Evolutionary conservation across 2,888 invertebrate species (phyloP).

Genomic region (Plutella xylostella): DNA sequence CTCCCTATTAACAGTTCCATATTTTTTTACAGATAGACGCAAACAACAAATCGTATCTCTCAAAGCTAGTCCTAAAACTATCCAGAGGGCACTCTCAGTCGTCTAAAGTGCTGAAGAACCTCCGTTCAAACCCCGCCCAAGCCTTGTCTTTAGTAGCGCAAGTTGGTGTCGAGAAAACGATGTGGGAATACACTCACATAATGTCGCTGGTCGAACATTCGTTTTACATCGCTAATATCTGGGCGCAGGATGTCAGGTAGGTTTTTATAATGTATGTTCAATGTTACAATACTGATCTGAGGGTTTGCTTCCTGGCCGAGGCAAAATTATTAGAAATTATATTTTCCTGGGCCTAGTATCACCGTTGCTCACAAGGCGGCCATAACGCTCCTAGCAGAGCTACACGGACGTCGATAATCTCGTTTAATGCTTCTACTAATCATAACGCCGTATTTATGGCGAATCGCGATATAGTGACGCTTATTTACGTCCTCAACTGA

Average conservation of each 20-base stretch:
- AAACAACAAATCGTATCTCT: slow-evolving; percentile 56
- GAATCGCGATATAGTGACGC: no score
- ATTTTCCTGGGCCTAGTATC: no score
- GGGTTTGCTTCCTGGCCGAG: no score
- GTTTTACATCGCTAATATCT: slow-evolving; percentile 57
- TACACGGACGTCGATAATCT: no score
- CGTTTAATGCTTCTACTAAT: no score
- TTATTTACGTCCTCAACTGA: no score
- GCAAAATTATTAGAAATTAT: no score
- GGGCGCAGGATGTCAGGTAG: slow-evolving; percentile 53
- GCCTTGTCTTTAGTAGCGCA: slow-evolving; percentile 54
- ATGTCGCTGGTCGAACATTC: slow-evolving; percentile 60
- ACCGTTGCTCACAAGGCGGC: no score
- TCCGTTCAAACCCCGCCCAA: slow-evolving; percentile 47
- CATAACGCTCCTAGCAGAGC: no score
- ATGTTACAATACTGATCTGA: no score
- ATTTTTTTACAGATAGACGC: slow-evolving; percentile 47
- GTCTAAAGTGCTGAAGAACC: slow-evolving; percentile 46
- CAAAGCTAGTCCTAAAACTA: slow-evolving; percentile 53
- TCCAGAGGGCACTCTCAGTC: slow-evolving; percentile 60
- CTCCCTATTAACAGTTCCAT: neutral
- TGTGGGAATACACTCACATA: slow-evolving; percentile 59
- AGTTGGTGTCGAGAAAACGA: slow-evolving; percentile 53
- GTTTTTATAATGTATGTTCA: no score
- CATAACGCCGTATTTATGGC: no score